Percentiles rank a stretch among this genome's conserved stretches.
Evolutionary conservation across 2,888 invertebrate species (phyloP).

Genomic region (Cephus spinipes): DNA sequence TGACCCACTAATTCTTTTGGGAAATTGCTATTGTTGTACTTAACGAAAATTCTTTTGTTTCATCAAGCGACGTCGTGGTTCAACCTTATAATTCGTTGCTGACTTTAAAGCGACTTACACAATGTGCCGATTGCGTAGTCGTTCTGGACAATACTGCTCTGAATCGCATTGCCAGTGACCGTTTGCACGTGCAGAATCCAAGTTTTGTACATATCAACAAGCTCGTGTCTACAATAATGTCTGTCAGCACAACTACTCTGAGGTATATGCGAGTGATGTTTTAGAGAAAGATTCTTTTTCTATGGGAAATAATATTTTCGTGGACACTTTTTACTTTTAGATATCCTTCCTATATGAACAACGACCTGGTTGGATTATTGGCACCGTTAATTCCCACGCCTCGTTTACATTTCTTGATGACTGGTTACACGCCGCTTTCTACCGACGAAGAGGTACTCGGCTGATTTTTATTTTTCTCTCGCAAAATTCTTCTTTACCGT

Average conservation of each 20-base stretch:
- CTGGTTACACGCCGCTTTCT: conserved; percentile 95
- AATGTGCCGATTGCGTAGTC: conserved; percentile 96
- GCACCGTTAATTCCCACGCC: conserved; percentile 98
- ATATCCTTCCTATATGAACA: conserved; percentile 98
- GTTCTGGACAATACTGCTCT: conserved; percentile 98
- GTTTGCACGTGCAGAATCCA: conserved; percentile 95
- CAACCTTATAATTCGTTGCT: conserved; percentile 97
- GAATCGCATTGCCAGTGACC: conserved; percentile 92
- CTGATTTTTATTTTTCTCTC: not conserved
- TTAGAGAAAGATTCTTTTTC: not conserved
- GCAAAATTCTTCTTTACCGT: not conserved
- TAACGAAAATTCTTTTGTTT: not conserved
- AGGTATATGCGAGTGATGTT: conserved; percentile 67
- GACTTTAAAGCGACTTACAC: conserved; percentile 92
- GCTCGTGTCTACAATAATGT: conserved; percentile 98
- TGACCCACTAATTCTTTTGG: not conserved
- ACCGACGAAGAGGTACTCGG: conserved; percentile 80
- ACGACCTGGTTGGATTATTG: conserved; percentile 93
- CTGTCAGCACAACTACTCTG: conserved; percentile 94
- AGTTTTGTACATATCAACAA: conserved; percentile 97
- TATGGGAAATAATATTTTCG: conserved; percentile 14
- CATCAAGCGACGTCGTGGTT: conserved; percentile 89
- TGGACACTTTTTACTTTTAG: conserved; percentile 62
- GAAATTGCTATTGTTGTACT: not conserved
- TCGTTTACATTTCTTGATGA: conserved; percentile 97